A percentile compares a stretch with the other conserved stretches of the same genome.
phyloP scores from a whole-genome alignment of 2,888 invertebrate species.

The Platycheirus rosarum region DNA sequence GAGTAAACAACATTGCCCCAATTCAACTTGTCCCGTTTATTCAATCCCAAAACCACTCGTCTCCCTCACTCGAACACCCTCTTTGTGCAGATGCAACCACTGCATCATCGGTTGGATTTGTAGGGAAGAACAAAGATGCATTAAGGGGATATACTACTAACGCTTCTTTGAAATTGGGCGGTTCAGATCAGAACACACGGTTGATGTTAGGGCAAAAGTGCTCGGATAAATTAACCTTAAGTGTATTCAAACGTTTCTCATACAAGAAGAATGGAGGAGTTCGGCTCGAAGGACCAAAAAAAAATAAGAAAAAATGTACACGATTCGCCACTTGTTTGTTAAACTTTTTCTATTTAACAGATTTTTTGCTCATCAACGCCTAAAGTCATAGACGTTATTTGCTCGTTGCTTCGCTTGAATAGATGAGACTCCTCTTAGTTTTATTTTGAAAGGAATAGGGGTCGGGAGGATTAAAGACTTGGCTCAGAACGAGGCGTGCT shows the following conservation, averaged over 20 bases:
- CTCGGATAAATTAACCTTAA: conserved; percentile 60
- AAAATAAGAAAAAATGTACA: not conserved
- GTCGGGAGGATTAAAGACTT: no score
- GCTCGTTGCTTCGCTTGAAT: conserved; percentile 48
- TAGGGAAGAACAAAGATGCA: conserved; percentile 33
- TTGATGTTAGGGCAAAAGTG: not conserved
- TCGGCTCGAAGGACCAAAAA: conserved; percentile 23
- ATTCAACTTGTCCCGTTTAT: conserved; percentile 50
- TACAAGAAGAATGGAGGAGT: not conserved
- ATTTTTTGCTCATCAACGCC: conserved; percentile 61
- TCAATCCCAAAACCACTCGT: conserved; percentile 27
- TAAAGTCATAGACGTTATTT: conserved; percentile 67
- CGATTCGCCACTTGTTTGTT: conserved; percentile 43
- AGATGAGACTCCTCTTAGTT: conserved; percentile 23
- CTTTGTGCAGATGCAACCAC: conserved; percentile 30
- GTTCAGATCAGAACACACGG: not conserved
- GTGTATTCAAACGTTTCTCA: conserved; percentile 37
- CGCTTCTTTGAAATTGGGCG: not conserved
- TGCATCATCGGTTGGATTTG: conserved; percentile 42
- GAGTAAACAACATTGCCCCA: conserved; percentile 66
- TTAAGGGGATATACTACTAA: conserved; percentile 22
- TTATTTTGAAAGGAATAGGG: conserved; percentile 19
- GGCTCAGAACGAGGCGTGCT: conserved; percentile 26
- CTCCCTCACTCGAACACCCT: not conserved
- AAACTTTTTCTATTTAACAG: conserved; percentile 31